Evolutionary conservation across 2,888 invertebrate genomes (phyloP).

Genomic region (Pseudococcus viburni): DNA sequence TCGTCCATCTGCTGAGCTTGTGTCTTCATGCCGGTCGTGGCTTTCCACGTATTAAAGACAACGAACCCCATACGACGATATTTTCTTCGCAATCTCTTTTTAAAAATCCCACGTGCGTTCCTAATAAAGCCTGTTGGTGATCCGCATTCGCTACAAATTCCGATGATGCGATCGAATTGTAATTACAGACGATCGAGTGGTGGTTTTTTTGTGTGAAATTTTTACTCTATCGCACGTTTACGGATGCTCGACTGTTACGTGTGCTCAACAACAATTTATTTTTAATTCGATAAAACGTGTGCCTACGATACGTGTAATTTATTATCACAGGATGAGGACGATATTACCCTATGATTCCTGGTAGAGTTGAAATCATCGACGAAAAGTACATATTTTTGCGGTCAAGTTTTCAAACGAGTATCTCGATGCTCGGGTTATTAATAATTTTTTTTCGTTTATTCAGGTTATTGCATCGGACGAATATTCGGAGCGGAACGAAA

Average conservation of each 20-base stretch:
- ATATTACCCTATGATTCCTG: too few species aligned
- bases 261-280: too few species aligned
- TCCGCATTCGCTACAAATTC: not conserved
- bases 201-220: not conserved
- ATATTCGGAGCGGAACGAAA: slow-evolving; percentile 31
- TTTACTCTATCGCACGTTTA: not conserved
- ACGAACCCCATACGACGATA: not conserved
- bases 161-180: not conserved
- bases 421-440: not conserved
- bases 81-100: not conserved
- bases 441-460: not conserved
- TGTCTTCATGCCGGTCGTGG: not conserved
- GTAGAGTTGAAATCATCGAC: not conserved
- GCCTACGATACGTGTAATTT: not conserved
- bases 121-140: not conserved
- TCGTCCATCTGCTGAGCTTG: slow-evolving; percentile 10
- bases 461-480: slow-evolving; percentile 10
- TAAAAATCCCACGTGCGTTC: not conserved
- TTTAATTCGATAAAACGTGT: not conserved
- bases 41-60: not conserved
- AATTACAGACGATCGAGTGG: too few species aligned
- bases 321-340: not conserved
- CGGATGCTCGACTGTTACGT: not conserved
- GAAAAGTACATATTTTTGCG: not conserved
- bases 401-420: not conserved